Percentiles rank a stretch among this genome's conserved stretches.
These are phyloP conservation scores for Dendrolimus punctatus DNA, from an alignment of 1,140 invertebrate genomes.

Conservation along the genomic window DNA sequence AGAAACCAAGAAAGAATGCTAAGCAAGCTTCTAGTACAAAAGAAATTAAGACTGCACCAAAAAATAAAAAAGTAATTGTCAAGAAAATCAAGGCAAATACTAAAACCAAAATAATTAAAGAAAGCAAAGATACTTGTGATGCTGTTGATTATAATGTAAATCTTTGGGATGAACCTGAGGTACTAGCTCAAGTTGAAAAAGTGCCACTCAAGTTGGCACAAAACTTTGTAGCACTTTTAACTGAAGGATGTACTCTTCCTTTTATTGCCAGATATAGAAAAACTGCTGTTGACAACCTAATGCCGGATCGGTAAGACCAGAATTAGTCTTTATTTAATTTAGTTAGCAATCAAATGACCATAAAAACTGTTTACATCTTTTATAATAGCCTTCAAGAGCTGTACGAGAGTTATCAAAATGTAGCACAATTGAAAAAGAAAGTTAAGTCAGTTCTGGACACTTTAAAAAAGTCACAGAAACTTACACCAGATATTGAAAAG, in stretches of 20 bases:
- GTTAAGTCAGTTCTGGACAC: constrained; percentile 50
- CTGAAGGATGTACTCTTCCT: constrained; percentile 63
- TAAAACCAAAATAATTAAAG: constrained; percentile 14
- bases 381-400: constrained; percentile 49
- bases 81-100: constrained; percentile 5
- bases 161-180: constrained; percentile 45
- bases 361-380: neutral
- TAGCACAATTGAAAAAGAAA: constrained; percentile 55
- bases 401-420: constrained; percentile 56
- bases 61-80: constrained; percentile 8
- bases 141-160: constrained; percentile 16
- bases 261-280: constrained; percentile 70
- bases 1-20: constrained; percentile 7
- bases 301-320: constrained; percentile 52
- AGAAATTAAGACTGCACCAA: constrained; percentile 1
- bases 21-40: constrained; percentile 4
- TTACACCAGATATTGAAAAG: constrained; percentile 47
- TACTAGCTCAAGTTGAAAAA: constrained; percentile 49
- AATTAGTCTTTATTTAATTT: no score
- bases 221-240: constrained; percentile 54
- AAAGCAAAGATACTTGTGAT: constrained; percentile 7
- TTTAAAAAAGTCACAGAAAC: constrained; percentile 50
- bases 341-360: no score
- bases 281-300: constrained; percentile 51
- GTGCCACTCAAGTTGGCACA: constrained; percentile 38